Evolutionary conservation across 53 echinoderm and acorn worm species (phyloP).

Genomic region (Holothuria scabra): DNA sequence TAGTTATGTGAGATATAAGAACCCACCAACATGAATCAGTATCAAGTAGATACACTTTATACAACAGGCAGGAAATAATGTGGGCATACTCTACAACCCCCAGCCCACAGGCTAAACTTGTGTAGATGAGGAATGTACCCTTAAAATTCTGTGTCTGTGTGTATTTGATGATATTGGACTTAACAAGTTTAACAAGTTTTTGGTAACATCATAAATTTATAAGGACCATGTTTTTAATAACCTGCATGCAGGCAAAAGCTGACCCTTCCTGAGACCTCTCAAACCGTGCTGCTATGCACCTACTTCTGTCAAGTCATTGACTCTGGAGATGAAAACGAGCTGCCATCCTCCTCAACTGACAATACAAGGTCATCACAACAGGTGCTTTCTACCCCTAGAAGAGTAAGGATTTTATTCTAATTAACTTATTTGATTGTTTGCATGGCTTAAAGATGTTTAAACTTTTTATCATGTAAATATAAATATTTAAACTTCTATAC

Average conservation of each 20-base stretch:
- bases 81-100: not conserved
- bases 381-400: not conserved
- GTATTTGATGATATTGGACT: no score
- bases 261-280: conserved; percentile 64
- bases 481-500: no score
- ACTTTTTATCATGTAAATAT: no score
- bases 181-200: no score
- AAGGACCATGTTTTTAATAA: not conserved
- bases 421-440: not conserved
- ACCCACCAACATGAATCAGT: no score
- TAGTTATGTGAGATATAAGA: no score
- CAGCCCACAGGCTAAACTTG: not conserved
- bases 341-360: not conserved
- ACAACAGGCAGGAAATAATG: no score
- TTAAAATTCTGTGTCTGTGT: no score
- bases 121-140: no score
- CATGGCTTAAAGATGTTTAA: no score
- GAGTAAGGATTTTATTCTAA: not conserved
- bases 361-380: not conserved
- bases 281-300: conserved; percentile 85
- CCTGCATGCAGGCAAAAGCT: conserved; percentile 77
- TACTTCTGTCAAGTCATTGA: conserved; percentile 73
- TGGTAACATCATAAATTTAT: no score
- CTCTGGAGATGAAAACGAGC: not conserved
- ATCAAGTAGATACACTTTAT: no score